These are phyloP conservation scores for Chloropsis cyanopogon DNA, from an alignment of 2,113 vertebrate genomes.

Conservation along the genomic window DNA sequence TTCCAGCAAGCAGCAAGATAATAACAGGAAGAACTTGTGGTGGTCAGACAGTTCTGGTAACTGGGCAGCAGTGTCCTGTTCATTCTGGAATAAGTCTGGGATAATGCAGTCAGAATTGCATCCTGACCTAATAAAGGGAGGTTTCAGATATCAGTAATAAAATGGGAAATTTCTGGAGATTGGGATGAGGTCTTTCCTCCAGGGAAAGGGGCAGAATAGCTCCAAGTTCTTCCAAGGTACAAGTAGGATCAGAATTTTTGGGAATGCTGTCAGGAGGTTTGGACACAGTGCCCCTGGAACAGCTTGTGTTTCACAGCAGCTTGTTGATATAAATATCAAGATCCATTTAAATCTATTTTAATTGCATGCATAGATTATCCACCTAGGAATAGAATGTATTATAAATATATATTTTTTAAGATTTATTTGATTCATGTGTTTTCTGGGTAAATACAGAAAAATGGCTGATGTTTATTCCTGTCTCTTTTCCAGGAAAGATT, in stretches of 20 bases:
- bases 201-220: background rate
- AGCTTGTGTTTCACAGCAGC: background rate
- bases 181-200: constrained; percentile 9
- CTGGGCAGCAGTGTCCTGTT: background rate
- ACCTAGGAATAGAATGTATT: accelerated
- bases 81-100: background rate
- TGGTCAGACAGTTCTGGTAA: background rate
- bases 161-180: background rate
- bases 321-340: background rate
- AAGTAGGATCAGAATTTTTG: background rate
- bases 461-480: background rate
- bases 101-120: background rate
- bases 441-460: background rate
- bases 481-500: constrained; percentile 85
- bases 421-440: accelerated
- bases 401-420: accelerated
- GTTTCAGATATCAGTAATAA: background rate
- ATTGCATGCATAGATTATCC: background rate
- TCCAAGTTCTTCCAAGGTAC: background rate
- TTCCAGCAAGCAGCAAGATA: background rate
- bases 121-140: background rate
- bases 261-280: background rate
- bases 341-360: background rate
- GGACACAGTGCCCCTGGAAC: background rate
- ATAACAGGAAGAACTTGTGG: background rate